Evolutionary conservation across 2,113 vertebrate species (phyloP).

Genomic region (Narcine bancroftii): DNA sequence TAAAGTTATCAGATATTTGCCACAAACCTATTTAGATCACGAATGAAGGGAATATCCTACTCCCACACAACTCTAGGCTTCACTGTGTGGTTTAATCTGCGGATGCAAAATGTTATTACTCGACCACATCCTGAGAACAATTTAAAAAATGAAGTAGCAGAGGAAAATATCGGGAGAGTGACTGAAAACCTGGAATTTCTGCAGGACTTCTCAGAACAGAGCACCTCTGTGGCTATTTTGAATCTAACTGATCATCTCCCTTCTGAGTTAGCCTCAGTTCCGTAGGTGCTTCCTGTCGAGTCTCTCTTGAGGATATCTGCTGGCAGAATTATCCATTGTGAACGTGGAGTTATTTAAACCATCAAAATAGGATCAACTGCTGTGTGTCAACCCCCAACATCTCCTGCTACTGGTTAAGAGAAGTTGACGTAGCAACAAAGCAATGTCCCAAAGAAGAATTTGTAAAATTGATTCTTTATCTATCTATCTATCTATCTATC

Average conservation of each 20-base stretch:
- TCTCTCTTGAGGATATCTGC: constrained; percentile 14
- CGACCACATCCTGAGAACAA: constrained; percentile 30
- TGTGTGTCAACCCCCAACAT: background rate
- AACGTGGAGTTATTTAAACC: background rate
- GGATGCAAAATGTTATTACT: constrained; percentile 11
- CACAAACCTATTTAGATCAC: background rate
- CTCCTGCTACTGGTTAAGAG: background rate
- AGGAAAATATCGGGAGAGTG: background rate
- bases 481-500: too few species aligned
- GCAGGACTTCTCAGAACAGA: constrained; percentile 4
- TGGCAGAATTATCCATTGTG: background rate
- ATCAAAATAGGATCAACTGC: constrained; percentile 1
- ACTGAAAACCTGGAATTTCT: background rate
- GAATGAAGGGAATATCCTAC: background rate
- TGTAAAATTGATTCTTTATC: background rate
- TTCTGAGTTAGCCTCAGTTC: background rate
- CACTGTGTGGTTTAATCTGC: background rate
- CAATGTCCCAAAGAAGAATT: background rate
- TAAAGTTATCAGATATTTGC: background rate
- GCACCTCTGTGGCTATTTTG: constrained; percentile 10
- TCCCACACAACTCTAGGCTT: too few species aligned
- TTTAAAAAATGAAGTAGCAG: background rate
- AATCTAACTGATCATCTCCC: background rate
- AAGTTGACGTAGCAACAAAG: background rate
- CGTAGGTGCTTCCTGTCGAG: background rate